phyloP scores from a whole-genome alignment of 2,888 invertebrate genomes.

The Nebria salina region DNA sequence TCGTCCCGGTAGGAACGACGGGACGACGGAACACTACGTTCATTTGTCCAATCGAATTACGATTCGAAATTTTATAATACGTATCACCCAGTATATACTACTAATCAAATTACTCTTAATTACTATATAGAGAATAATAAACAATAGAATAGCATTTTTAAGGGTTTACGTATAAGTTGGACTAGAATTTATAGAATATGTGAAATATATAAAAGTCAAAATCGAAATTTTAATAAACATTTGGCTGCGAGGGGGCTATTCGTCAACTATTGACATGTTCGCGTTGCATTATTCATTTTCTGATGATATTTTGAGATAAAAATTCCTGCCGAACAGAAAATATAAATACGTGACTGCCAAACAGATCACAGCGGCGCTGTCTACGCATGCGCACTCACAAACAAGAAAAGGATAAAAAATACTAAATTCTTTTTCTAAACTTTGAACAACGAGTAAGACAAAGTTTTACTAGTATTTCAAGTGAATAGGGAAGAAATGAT shows the following conservation, averaged over 20 bases:
- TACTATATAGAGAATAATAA: not conserved
- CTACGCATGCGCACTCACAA: not conserved
- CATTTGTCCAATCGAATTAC: constrained; percentile 42
- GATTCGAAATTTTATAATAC: constrained; percentile 38
- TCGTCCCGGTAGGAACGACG: not conserved
- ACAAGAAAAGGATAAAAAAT: not conserved
- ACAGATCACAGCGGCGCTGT: constrained; percentile 20
- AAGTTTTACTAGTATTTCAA: constrained; percentile 35
- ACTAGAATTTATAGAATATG: not conserved
- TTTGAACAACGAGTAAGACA: constrained; percentile 27
- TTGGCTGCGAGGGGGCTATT: constrained; percentile 25
- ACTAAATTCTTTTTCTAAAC: constrained; percentile 21
- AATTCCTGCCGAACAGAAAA: constrained; percentile 44
- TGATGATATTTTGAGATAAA: constrained; percentile 42
- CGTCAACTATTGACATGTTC: constrained; percentile 34
- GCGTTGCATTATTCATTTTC: constrained; percentile 40
- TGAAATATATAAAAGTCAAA: not conserved
- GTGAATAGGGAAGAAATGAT: constrained; percentile 46
- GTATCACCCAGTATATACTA: constrained; percentile 18
- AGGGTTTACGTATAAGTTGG: no score
- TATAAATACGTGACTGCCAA: constrained; percentile 46
- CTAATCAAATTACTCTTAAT: constrained; percentile 37
- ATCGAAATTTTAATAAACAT: constrained; percentile 1
- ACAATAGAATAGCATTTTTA: no score
- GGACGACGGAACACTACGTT: constrained; percentile 5